These are phyloP conservation scores for Anisognathus igniventris DNA, from an alignment of 2,797 vertebrate species.

Conservation along the genomic window DNA sequence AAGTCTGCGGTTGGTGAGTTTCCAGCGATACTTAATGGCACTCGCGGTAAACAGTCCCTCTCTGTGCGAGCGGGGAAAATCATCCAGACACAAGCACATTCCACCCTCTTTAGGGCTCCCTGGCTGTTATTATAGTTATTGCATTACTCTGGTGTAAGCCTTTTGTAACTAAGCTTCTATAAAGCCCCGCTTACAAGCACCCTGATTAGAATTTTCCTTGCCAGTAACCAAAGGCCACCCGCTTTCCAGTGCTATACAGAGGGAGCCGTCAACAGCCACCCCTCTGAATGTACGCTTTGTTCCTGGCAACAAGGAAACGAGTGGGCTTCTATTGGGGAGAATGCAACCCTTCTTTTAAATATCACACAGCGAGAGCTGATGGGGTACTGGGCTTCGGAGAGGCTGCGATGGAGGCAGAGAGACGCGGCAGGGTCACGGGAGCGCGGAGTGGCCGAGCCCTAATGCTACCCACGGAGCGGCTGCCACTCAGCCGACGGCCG, in stretches of 20 bases:
- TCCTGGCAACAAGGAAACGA: conserved; percentile 73
- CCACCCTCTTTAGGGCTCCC: conserved; percentile 60
- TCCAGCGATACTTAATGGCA: conserved; percentile 64
- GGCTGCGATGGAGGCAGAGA: neutral
- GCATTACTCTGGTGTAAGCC: conserved; percentile 65
- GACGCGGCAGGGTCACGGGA: conserved; percentile 28
- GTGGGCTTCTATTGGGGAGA: conserved; percentile 73
- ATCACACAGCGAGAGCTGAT: conserved; percentile 62
- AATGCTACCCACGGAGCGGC: conserved; percentile 40
- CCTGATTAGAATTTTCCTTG: conserved; percentile 65
- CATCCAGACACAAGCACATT: conserved; percentile 71
- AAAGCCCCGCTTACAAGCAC: conserved; percentile 67
- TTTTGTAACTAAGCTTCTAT: conserved; percentile 67
- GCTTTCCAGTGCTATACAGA: conserved; percentile 70
- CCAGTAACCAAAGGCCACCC: conserved; percentile 67
- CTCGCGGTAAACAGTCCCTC: conserved; percentile 70
- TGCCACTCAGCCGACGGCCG: conserved; percentile 50
- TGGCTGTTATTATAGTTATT: conserved; percentile 60
- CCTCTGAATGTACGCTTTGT: conserved; percentile 78
- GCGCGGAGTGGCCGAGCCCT: neutral
- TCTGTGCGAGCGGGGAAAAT: conserved; percentile 65
- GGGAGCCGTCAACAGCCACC: conserved; percentile 69
- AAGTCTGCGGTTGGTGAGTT: conserved; percentile 66
- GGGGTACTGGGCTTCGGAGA: conserved; percentile 60
- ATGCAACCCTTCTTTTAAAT: conserved; percentile 78